Base-by-base conservation (phyloP, 2,113 vertebrate species). In the Erinaceus europaeus region DNA sequence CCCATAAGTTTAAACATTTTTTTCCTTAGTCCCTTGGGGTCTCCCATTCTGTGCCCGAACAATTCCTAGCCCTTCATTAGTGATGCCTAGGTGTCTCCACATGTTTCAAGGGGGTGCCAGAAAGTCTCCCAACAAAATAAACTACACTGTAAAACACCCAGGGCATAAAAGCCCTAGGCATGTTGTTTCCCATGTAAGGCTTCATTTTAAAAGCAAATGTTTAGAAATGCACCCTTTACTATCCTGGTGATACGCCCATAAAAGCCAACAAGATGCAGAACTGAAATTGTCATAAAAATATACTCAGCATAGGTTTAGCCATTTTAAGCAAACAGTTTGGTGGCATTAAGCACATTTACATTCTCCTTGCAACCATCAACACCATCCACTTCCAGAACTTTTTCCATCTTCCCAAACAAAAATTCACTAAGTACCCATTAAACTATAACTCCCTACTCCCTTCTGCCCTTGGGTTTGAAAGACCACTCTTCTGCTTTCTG, bases 101-200 rank as follows among this genome's bases (percentile, higher is more conserved):
- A 21, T 55, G 57, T 84, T 93, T 87, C 78, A 11, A 74, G 55
- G 48, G 92, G 86, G 91, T 93, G 94, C 92, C 94, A 95, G 92
- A 89, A 92, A 93, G 92, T 93, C 94, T 94, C 89, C 89, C 93
- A 92, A 87, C 61, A 78, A 92, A 93, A 94, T 89, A 94, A 94
- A 94, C 73, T 42, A 23, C 4, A 53, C 82, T 5, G 1, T 94
- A 89, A 95, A 95, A 84, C n/a, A 38, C 86, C 1, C 7, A 48
- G 76, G 74, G 89, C 73, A 67, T 80, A 91, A 88, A 90, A 84
- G n/a, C 38, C 76, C 73, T 79, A 94, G 89, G 90, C 81, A 89
- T 73, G 80, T 87, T 69, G 76, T 86, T 86, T 64, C 52, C 64
- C 32, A 11, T 12, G 57, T 74, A 46, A 69, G 25, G 44, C 67